Conservation (phyloP, 2,113 vertebrate genomes). For the Cranoglanis bouderius region DNA sequence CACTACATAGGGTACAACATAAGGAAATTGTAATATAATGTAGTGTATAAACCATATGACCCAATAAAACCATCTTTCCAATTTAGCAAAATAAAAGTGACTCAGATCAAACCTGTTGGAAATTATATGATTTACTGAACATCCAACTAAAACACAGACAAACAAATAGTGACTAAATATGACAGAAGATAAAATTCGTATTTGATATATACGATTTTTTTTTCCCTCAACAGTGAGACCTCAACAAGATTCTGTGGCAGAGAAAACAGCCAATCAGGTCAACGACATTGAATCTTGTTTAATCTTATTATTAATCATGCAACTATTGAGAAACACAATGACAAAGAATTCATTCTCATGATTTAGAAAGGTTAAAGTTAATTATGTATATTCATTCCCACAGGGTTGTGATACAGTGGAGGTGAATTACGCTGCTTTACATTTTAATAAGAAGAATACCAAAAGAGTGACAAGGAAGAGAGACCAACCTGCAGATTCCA, state of each 20-base stretch:
- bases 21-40: no score
- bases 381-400: not conserved
- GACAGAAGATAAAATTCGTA: no score
- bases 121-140: no score
- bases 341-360: not conserved
- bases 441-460: not conserved
- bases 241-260: not conserved
- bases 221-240: not conserved
- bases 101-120: no score
- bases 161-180: not conserved
- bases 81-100: no score
- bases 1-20: no score
- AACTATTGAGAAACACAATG: not conserved
- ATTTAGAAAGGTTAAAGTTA: not conserved
- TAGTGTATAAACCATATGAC: no score
- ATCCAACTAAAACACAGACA: no score
- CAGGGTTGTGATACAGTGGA: slow-evolving; percentile 2
- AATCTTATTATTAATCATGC: not conserved
- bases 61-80: no score
- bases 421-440: not conserved
- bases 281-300: not conserved
- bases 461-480: not conserved
- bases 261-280: not conserved
- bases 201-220: not conserved
- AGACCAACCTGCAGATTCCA: not conserved